Base-by-base conservation (phyloP, 2,888 invertebrate species). In the Leptura quadrifasciata region DNA sequence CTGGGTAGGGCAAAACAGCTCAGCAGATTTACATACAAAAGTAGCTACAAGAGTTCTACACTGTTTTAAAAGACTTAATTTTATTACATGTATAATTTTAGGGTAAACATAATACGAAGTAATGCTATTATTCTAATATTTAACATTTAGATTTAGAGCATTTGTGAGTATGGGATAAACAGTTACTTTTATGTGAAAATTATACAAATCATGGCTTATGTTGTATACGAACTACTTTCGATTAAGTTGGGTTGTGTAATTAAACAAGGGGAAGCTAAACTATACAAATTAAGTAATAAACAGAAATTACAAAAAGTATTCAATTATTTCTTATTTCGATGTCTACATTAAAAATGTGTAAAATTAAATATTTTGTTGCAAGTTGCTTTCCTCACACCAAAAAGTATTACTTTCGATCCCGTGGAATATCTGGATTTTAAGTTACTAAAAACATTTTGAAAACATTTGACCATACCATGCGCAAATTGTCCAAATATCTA, bases 121-220 rank as follows among this genome's bases (percentile, higher is more conserved):
- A 47, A 47, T 47, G n/a, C 6, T 6, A 47, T 47, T 47, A 47
- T 47, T 47, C 47, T 47, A 47, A n/a, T 47, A 47, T 47, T 47
- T 47, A 47, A 47, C 47, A n/a, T 47, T 47, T n/a, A 47, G 47
- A 47, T 47, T 47, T 12, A 47, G 47, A n/a, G n/a, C 47, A 47
- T 47, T 47, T 47, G 47, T 47, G 47, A 47, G n/a, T 47, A n/a
- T 47, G n/a, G 47, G 12, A 47, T 15, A n/a, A 47, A 47, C 47
- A 47, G 47, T 47, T 47, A 47, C 0, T 15, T 47, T 47, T 47
- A 47, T 47, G 47, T 47, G 47, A 47, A 47, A 47, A 47, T 47
- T 47, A 47, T 47, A 47, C 47, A 47, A 47, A n/a, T 10, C 39
- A 47, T 15, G 15, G n/a, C 47, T 47, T 47, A 47, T 47, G n/a